These are phyloP conservation scores for Rhyacophila evoluta DNA, from an alignment of 2,888 invertebrate species.

Conservation along the genomic window DNA sequence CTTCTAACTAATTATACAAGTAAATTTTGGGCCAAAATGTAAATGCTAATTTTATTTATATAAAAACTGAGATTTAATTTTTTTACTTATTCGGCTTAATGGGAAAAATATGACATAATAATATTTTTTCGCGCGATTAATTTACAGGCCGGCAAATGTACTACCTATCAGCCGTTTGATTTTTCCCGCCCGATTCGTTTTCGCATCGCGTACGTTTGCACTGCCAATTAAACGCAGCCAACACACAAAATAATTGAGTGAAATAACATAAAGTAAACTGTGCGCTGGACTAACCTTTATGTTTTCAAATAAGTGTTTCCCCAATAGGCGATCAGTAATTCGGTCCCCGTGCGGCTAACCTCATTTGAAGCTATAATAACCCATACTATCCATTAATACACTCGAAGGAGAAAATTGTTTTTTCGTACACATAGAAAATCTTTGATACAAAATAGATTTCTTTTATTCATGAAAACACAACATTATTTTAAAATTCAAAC, in stretches of 20 bases:
- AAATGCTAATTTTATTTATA: too few species aligned
- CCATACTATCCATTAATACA: not conserved
- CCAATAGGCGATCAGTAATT: slow-evolving; percentile 19
- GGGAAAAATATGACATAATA: too few species aligned
- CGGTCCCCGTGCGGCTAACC: slow-evolving; percentile 23
- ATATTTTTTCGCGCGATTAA: not conserved
- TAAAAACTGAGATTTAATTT: too few species aligned
- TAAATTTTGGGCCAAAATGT: too few species aligned
- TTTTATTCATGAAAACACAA: too few species aligned
- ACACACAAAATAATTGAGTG: slow-evolving; percentile 45
- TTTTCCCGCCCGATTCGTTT: slow-evolving; percentile 22
- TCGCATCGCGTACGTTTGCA: slow-evolving; percentile 22
- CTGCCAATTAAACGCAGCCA: slow-evolving; percentile 8
- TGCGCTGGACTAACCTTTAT: not conserved
- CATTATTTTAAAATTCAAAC: too few species aligned
- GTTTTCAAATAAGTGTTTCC: slow-evolving; percentile 7
- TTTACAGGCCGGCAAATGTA: not conserved
- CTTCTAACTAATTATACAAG: too few species aligned
- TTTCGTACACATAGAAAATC: too few species aligned
- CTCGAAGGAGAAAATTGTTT: not conserved
- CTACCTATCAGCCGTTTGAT: not conserved
- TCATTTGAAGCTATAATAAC: slow-evolving; percentile 32
- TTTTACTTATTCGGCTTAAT: too few species aligned
- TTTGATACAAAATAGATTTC: too few species aligned
- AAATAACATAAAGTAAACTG: slow-evolving; percentile 43